phyloP scores from a whole-genome alignment of 2,888 invertebrate genomes.

The Leptopilina drosophilae region DNA sequence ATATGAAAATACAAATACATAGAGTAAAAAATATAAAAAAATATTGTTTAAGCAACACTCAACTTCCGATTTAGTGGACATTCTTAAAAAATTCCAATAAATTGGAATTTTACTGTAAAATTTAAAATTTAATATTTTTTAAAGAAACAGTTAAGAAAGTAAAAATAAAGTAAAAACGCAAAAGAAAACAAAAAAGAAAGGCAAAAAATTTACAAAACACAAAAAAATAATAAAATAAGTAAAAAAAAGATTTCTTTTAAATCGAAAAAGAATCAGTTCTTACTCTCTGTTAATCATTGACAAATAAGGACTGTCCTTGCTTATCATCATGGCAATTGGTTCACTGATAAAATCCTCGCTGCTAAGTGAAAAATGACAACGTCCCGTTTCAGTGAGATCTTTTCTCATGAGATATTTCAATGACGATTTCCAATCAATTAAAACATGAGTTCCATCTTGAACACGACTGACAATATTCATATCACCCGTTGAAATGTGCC shows the following conservation, averaged over 20 bases:
- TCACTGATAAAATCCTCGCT: slow-evolving; percentile 88
- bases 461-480: slow-evolving; percentile 79
- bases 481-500: slow-evolving; percentile 64
- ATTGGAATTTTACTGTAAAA: too few relatives aligned
- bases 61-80: too few relatives aligned
- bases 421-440: slow-evolving; percentile 90
- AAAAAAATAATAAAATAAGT: neutral
- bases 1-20: too few relatives aligned
- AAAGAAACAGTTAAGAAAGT: too few relatives aligned
- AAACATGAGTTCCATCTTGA: slow-evolving; percentile 83
- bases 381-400: slow-evolving; percentile 79
- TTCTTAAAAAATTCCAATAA: too few relatives aligned
- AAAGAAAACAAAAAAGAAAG: too few relatives aligned
- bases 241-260: too few relatives aligned
- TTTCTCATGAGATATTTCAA: slow-evolving; percentile 83
- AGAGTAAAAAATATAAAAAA: too few relatives aligned
- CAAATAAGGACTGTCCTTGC: slow-evolving; percentile 87
- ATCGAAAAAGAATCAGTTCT: slow-evolving; percentile 69
- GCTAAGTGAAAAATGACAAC: slow-evolving; percentile 87
- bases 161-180: too few relatives aligned
- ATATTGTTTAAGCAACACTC: too few relatives aligned
- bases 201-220: neutral
- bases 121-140: too few relatives aligned
- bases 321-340: slow-evolving; percentile 87
- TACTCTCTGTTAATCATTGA: slow-evolving; percentile 88